Conservation (phyloP, 2,888 invertebrate species). For the Sarcophaga subvicina region DNA sequence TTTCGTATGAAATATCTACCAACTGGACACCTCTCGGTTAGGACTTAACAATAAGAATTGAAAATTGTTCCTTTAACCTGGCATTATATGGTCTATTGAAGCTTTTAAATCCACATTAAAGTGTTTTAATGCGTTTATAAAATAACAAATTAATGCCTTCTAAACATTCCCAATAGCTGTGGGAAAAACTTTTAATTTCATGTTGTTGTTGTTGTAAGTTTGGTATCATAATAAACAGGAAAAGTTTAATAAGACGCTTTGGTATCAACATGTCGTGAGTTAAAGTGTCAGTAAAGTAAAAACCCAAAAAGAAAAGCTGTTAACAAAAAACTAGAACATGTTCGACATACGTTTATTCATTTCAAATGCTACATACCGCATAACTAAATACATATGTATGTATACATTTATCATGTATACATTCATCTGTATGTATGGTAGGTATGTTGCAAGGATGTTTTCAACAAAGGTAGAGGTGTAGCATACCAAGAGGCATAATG, state of each 20-base stretch:
- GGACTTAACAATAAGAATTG: no score
- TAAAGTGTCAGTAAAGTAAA: slow-evolving; percentile 40
- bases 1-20: no score
- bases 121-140: no score
- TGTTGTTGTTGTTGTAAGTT: no score
- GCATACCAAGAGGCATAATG: slow-evolving; percentile 15
- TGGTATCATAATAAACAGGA: slow-evolving; percentile 25
- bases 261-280: slow-evolving; percentile 71
- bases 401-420: background rate
- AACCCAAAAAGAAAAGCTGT: slow-evolving; percentile 15
- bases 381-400: background rate
- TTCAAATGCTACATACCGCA: slow-evolving; percentile 7
- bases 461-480: background rate
- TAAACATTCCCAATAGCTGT: no score
- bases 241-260: background rate
- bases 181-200: no score
- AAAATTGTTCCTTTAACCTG: no score
- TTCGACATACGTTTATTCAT: slow-evolving; percentile 38
- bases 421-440: background rate
- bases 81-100: no score
- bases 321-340: slow-evolving; percentile 16
- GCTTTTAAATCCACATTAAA: no score
- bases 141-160: no score
- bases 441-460: background rate
- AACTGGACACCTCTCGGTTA: no score